Conservation (phyloP, 2,888 invertebrate species). For the Cheilosia urbana region DNA sequence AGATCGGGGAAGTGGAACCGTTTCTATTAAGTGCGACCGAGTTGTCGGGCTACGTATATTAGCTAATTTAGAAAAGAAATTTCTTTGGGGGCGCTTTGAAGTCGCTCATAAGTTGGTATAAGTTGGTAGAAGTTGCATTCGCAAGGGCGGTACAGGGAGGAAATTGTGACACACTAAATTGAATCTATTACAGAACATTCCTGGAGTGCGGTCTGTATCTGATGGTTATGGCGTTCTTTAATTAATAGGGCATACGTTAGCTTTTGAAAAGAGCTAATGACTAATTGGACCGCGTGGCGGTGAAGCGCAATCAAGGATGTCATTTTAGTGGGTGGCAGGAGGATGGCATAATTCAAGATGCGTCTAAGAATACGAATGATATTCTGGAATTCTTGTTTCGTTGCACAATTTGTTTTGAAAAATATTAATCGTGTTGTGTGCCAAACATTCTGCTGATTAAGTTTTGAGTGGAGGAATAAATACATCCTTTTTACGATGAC, state of each 20-base stretch:
- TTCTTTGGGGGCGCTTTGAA: constrained; percentile 25
- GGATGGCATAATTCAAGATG: not conserved
- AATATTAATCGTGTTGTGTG: not conserved
- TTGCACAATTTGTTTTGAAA: constrained; percentile 43
- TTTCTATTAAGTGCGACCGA: constrained; percentile 57
- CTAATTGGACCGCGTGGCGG: constrained; percentile 18
- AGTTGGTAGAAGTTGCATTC: constrained; percentile 14
- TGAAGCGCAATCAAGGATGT: constrained; percentile 16
- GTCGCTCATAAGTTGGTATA: too few relatives aligned
- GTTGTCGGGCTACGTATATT: constrained; percentile 27
- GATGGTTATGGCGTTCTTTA: constrained; percentile 41
- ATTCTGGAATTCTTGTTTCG: constrained; percentile 34
- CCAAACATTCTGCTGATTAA: constrained; percentile 9
- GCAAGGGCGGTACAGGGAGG: constrained; percentile 5
- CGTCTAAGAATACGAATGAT: not conserved
- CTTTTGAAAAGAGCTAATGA: constrained; percentile 49
- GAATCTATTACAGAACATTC: constrained; percentile 37
- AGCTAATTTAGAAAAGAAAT: constrained; percentile 48
- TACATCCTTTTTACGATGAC: constrained; percentile 11
- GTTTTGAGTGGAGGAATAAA: constrained; percentile 1
- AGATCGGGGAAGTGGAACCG: constrained; percentile 11
- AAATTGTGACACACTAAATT: constrained; percentile 38
- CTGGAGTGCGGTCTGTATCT: not conserved
- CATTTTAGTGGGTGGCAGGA: constrained; percentile 11
- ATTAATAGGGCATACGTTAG: constrained; percentile 45